Evolutionary conservation across 2,113 vertebrate species (phyloP), one percentile per base, ranked within the genome.

Genomic region (Perccottus glenii): DNA sequence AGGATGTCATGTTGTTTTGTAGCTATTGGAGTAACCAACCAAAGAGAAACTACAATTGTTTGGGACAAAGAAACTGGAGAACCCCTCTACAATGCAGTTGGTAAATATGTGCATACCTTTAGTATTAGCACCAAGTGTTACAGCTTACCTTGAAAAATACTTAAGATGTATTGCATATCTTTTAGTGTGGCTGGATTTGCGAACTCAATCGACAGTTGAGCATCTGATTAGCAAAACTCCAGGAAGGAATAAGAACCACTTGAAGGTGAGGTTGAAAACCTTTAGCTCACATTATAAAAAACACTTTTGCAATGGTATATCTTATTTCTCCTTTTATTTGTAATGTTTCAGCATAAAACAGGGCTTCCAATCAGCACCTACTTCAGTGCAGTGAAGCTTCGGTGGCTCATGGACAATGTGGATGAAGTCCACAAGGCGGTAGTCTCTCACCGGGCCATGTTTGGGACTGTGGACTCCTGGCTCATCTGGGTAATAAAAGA

Each of bases 341-440:
- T 48, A 32, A 0, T 11, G 15, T 9, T 7, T 52, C 85, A 99
- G 98, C 93, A 93, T 78, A 98, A 94, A 87, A 99, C 98, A 0
- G 98, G 98, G 35, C 96, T 98, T 67, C 97, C 98, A 5, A 94
- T 99, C 88, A 98, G 95, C 89, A 99, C 97, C 2, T 99, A 99
- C 79, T 99, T 99, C 88, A 99, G 98, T 70, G 98, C 97, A 0
- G 95, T 99, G 77, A 99, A 99, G 73, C 92, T 99, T n/a, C 94
- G 95, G 6, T 99, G 98, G 98, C 86, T 99, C 77, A 93, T 99
- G 84, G 96, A 99, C 88, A 98, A 99, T 0, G 95, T 98, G 45
- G 86, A 90, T 9, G 81, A 92, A 35, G 93, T 97, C 32, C 92
- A 73, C 0, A 45, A 90, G 50, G 97, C 96, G 1, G 92, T 98